Conservation (phyloP, 1,140 invertebrate genomes). For the Anoplophora glabripennis region DNA sequence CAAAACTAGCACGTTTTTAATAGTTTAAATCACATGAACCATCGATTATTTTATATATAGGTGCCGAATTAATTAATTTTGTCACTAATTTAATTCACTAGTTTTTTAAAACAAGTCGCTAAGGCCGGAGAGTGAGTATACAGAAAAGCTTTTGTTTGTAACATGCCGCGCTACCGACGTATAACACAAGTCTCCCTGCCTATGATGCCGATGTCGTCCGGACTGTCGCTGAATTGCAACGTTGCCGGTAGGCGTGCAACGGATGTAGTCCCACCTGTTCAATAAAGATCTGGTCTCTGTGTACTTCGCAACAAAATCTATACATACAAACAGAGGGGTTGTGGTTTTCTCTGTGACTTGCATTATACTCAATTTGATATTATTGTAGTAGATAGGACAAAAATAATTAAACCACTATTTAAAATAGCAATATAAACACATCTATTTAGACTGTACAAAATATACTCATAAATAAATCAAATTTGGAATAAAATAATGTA, state of each 20-base stretch:
- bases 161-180: conserved; percentile 12
- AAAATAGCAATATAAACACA: too few species aligned
- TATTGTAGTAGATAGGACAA: too few species aligned
- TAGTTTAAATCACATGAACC: not conserved
- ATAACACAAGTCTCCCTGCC: too few species aligned
- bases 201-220: conserved; percentile 6
- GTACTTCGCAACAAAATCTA: conserved; percentile 36
- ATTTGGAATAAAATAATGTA: too few species aligned
- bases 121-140: too few species aligned
- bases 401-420: too few species aligned
- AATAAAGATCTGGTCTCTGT: conserved; percentile 19
- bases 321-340: too few species aligned
- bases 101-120: too few species aligned
- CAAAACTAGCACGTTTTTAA: conserved; percentile 7
- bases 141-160: conserved; percentile 19
- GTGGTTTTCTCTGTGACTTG: too few species aligned
- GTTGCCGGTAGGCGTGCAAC: conserved; percentile 31
- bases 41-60: not conserved
- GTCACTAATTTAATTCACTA: conserved; percentile 4
- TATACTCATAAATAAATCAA: too few species aligned
- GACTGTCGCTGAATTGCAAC: conserved; percentile 34
- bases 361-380: too few species aligned
- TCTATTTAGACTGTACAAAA: too few species aligned
- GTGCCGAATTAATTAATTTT: not conserved
- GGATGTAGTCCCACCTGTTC: conserved; percentile 29